phyloP scores from a whole-genome alignment of 2,797 vertebrate genomes.

The Epinephelus malabaricus region DNA sequence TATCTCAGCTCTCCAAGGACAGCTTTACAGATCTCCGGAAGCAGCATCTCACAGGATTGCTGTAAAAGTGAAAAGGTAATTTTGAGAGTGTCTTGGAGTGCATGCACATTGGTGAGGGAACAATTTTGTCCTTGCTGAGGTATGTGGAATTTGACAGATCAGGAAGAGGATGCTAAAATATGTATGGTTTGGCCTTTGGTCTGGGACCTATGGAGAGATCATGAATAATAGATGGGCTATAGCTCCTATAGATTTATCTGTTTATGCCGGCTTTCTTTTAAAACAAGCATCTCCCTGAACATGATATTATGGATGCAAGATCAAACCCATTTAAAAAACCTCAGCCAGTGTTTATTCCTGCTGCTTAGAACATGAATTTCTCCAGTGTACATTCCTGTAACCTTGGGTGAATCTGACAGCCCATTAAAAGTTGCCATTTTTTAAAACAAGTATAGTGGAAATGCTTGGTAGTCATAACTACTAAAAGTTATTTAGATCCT shows the following conservation, averaged over 20 bases:
- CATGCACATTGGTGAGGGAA: background rate
- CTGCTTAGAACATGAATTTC: background rate
- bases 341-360: background rate
- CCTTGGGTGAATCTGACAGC: slow-evolving; percentile 1
- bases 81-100: background rate
- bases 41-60: background rate
- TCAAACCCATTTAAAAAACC: background rate
- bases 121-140: slow-evolving; percentile 5
- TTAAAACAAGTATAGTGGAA: slow-evolving; percentile 14
- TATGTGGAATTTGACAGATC: slow-evolving; percentile 21
- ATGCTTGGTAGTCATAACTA: slow-evolving; percentile 12
- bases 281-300: slow-evolving; percentile 21
- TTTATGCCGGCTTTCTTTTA: slow-evolving; percentile 19
- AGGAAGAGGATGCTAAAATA: slow-evolving; percentile 68
- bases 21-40: slow-evolving; percentile 21
- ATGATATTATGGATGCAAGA: slow-evolving; percentile 10
- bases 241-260: slow-evolving; percentile 48
- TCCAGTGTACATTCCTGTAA: background rate
- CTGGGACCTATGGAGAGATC: slow-evolving; percentile 46
- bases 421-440: slow-evolving; percentile 33
- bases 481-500: slow-evolving; percentile 30
- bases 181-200: slow-evolving; percentile 63
- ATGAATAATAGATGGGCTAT: slow-evolving; percentile 66
- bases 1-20: background rate
- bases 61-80: background rate